These are phyloP conservation scores for Drosophila nebulosa DNA, from an alignment of 1,140 invertebrate species.

Conservation along the genomic window DNA sequence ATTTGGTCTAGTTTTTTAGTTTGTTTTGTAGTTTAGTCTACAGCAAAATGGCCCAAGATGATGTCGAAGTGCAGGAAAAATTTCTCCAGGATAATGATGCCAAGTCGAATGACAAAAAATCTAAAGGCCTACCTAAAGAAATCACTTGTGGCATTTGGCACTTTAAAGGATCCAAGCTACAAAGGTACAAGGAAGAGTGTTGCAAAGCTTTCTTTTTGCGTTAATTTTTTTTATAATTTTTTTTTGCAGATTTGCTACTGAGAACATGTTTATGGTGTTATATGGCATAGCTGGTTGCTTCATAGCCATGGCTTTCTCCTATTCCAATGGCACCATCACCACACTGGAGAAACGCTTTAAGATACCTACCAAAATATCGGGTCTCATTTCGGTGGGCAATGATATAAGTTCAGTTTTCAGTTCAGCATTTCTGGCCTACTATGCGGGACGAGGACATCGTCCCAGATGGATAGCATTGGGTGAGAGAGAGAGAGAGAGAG, in stretches of 20 bases:
- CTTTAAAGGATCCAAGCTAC: conserved; percentile 69
- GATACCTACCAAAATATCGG: conserved; percentile 88
- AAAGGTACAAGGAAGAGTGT: conserved; percentile 21
- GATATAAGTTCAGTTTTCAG: conserved; percentile 73
- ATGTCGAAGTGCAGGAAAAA: conserved; percentile 14
- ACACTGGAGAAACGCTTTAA: conserved; percentile 91
- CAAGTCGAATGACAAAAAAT: neutral
- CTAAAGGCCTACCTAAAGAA: conserved; percentile 75
- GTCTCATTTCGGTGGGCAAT: conserved; percentile 87
- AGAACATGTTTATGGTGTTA: conserved; percentile 87
- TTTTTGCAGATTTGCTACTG: conserved; percentile 81
- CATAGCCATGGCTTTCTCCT: conserved; percentile 87
- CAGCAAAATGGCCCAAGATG: conserved; percentile 13
- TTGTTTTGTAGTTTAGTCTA: conserved; percentile 1
- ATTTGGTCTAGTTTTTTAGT: neutral
- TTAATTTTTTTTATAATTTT: neutral
- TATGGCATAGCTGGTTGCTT: conserved; percentile 88
- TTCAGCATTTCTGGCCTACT: conserved; percentile 60
- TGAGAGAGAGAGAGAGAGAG: conserved; percentile 5
- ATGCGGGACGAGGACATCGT: conserved; percentile 60
- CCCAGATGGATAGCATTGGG: conserved; percentile 68
- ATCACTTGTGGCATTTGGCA: conserved; percentile 85
- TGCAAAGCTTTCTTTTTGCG: neutral
- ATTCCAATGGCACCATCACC: conserved; percentile 88
- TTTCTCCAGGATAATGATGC: conserved; percentile 23